Evolutionary conservation across 2,888 invertebrate species (phyloP).

Genomic region (Drosophila pegasa): DNA sequence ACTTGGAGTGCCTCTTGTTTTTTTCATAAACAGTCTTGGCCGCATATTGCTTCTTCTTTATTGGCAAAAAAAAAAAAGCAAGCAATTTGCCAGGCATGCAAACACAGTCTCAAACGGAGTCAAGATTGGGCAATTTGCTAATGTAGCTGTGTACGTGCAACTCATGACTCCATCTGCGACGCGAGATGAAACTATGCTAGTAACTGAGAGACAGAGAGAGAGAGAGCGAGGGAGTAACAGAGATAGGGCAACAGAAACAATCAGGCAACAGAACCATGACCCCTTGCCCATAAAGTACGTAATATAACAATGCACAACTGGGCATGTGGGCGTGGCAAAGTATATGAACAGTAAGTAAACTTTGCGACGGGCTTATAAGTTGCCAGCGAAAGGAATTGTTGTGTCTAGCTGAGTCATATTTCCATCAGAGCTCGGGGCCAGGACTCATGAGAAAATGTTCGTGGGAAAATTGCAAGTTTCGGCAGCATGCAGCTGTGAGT

Average conservation of each 20-base stretch:
- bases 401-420: slow-evolving; percentile 66
- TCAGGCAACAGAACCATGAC: slow-evolving; percentile 40
- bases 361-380: slow-evolving; percentile 60
- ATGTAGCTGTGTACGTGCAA: slow-evolving; percentile 63
- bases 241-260: slow-evolving; percentile 27
- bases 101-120: slow-evolving; percentile 31
- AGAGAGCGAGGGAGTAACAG: background rate
- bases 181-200: slow-evolving; percentile 1
- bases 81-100: slow-evolving; percentile 49
- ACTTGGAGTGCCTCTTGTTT: slow-evolving; percentile 21
- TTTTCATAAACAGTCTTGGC: slow-evolving; percentile 58
- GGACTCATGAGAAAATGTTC: slow-evolving; percentile 40
- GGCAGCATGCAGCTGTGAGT: slow-evolving; percentile 48
- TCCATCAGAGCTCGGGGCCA: slow-evolving; percentile 41
- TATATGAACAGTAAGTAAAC: slow-evolving; percentile 61
- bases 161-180: slow-evolving; percentile 52
- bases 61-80: slow-evolving; percentile 35
- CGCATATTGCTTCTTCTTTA: slow-evolving; percentile 30
- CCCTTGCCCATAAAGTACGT: slow-evolving; percentile 58
- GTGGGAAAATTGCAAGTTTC: slow-evolving; percentile 52
- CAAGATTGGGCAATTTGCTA: slow-evolving; percentile 68
- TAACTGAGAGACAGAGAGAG: background rate
- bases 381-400: slow-evolving; percentile 52
- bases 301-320: slow-evolving; percentile 51
- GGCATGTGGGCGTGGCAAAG: slow-evolving; percentile 55